Evolutionary conservation across 2,888 invertebrate genomes (phyloP).

Genomic region (Molorchus minor): DNA sequence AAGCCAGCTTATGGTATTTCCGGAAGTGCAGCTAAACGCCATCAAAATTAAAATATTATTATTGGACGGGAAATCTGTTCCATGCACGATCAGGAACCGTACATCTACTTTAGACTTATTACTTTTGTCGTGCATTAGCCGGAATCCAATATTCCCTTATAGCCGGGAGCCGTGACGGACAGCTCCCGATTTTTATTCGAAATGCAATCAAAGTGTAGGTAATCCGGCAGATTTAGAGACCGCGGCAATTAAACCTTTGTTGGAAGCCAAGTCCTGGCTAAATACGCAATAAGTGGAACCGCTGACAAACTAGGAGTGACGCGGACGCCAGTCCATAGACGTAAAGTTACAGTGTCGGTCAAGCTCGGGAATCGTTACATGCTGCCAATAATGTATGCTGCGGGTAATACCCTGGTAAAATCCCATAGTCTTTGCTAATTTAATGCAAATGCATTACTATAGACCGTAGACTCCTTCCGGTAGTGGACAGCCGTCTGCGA

Average conservation of each 20-base stretch:
- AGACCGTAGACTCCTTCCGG: constrained; percentile 23
- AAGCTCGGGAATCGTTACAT: constrained; percentile 32
- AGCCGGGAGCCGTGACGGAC: constrained; percentile 13
- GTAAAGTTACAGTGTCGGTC: constrained; percentile 37
- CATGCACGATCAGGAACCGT: too few relatives aligned
- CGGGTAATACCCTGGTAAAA: constrained; percentile 53
- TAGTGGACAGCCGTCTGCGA: constrained; percentile 12
- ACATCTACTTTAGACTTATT: too few relatives aligned
- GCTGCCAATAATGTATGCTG: constrained; percentile 47
- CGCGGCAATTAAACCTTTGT: constrained; percentile 53
- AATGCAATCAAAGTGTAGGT: constrained; percentile 49
- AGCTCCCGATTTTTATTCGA: constrained; percentile 42
- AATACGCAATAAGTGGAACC: constrained; percentile 57
- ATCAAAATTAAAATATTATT: too few relatives aligned
- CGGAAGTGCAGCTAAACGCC: too few relatives aligned
- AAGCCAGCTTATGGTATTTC: too few relatives aligned
- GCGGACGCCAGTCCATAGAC: constrained; percentile 32
- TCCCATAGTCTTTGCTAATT: constrained; percentile 51
- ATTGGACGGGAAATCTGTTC: too few relatives aligned
- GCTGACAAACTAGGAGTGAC: constrained; percentile 49
- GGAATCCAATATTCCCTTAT: constrained; percentile 16
- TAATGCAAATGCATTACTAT: constrained; percentile 49
- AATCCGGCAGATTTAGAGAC: constrained; percentile 48
- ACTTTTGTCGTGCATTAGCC: constrained; percentile 5
- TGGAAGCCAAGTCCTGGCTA: constrained; percentile 49